phyloP scores from a whole-genome alignment of 2,888 invertebrate species.

The Cantharis rustica region DNA sequence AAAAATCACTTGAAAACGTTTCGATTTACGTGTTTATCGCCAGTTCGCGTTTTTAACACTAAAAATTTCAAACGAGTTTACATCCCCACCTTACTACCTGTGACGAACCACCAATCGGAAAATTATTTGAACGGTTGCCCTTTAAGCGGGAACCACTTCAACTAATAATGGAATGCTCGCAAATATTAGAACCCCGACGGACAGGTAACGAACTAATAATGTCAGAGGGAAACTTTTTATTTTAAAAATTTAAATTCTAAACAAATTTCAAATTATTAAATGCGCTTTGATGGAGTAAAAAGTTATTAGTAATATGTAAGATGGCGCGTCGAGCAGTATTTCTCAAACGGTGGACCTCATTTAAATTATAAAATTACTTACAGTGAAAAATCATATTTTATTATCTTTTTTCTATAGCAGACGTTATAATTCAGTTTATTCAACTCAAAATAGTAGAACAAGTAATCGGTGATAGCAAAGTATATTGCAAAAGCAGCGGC shows the following conservation, averaged over 20 bases:
- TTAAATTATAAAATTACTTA: no score
- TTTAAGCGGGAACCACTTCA: slow-evolving; percentile 28
- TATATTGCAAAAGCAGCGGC: no score
- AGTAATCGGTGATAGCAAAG: no score
- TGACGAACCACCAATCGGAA: slow-evolving; percentile 39
- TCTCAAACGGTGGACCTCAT: background rate
- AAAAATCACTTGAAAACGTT: slow-evolving; percentile 35
- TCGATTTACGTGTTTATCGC: slow-evolving; percentile 45
- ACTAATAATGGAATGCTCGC: slow-evolving; percentile 17
- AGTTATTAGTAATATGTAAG: background rate
- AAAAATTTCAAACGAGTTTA: slow-evolving; percentile 57
- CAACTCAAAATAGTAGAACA: no score
- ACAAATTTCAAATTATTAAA: background rate
- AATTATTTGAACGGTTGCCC: slow-evolving; percentile 22
- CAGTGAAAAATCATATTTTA: no score
- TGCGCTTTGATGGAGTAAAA: background rate
- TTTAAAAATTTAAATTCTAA: background rate
- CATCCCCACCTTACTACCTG: slow-evolving; percentile 49
- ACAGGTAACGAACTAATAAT: slow-evolving; percentile 32
- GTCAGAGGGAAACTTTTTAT: background rate
- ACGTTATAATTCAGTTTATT: no score
- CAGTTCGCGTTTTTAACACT: slow-evolving; percentile 53
- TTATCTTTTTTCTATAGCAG: no score
- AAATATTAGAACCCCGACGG: slow-evolving; percentile 19
- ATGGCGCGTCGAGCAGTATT: background rate